Evolutionary conservation across 2,797 vertebrate genomes (phyloP), one percentile per base, ranked within the genome.

Genomic region (Brachyalestes nurse): DNA sequence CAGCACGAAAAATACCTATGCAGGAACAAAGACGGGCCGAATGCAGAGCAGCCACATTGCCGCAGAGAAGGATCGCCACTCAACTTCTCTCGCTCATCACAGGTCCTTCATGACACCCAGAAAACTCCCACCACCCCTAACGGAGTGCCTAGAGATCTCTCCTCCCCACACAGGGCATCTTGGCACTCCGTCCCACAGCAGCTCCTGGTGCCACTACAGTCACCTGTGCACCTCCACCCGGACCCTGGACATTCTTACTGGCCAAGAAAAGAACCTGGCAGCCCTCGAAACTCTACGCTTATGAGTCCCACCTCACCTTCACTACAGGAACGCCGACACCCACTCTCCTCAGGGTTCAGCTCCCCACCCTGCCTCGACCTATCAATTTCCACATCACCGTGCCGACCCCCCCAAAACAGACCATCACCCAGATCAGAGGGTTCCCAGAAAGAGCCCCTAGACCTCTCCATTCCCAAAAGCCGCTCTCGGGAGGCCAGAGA

Each of bases 1-100:
- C 94, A 94, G 80, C 95, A 95, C 0, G 91, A 95, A 83, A 89
- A 88, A 64, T 94, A 94, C 86, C 89, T 92, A 74, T 95, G 94
- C 53, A 82, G 61, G 57, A 76, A 23, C 75, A 92, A 89, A 77
- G 67, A 76, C 5, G 51, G 42, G 10, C 45, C 61, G 13, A 47
- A 62, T 1, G 28, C 82, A 28, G 72, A 83, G 1, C 88, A 92
- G 23, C 75, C 89, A 51, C 85, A 28, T n/a, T 2, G 47, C 40
- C 42, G 38, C 77, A 91, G 89, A 77, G 88, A 88, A 13, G 87
- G 82, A 58, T 78, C 91, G 0, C 83, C 90, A 13, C 71, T 90
- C 13, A 88, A 90, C 84, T 88, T 91, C 76, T 81, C 89, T n/a
- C 86, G 85, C 75, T 34, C 89, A 2, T 21, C 85, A 42, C 78